A percentile compares a stretch with the other conserved stretches of the same genome.
Evolutionary conservation across 2,888 invertebrate genomes (phyloP).

Genomic region (Epirrhoe tristata): DNA sequence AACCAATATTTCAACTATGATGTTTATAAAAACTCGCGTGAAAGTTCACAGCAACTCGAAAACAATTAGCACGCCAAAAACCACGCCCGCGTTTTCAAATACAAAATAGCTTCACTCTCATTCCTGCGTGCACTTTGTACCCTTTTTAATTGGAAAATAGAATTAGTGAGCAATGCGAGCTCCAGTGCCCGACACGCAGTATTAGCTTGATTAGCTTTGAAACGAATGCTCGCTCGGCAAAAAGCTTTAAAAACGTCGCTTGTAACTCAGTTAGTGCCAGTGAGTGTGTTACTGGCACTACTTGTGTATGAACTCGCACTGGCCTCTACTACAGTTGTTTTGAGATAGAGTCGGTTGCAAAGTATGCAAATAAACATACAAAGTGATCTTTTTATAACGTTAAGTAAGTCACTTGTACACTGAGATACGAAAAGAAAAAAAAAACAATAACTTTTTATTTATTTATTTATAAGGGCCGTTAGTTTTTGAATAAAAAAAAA

Average conservation of each 20-base stretch:
- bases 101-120: conserved; percentile 36
- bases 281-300: conserved; percentile 39
- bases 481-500: too few species aligned
- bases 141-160: conserved; percentile 62
- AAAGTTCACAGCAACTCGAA: conserved; percentile 16
- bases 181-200: conserved; percentile 60
- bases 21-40: conserved; percentile 12
- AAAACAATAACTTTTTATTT: too few species aligned
- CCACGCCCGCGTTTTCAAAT: conserved; percentile 15
- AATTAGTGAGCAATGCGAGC: conserved; percentile 49
- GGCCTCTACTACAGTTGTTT: conserved; percentile 2
- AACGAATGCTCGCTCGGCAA: conserved; percentile 66
- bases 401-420: too few species aligned
- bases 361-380: neutral
- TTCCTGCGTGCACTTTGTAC: conserved; percentile 48
- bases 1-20: neutral
- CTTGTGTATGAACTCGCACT: conserved; percentile 12
- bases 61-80: conserved; percentile 19
- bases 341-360: too few species aligned
- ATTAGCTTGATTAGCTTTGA: conserved; percentile 76
- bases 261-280: conserved; percentile 74
- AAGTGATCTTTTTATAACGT: too few species aligned
- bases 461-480: too few species aligned
- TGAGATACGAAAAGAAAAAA: too few species aligned
- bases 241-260: conserved; percentile 80